Conservation (phyloP, 2,797 vertebrate genomes). For the Anguilla obscura region DNA sequence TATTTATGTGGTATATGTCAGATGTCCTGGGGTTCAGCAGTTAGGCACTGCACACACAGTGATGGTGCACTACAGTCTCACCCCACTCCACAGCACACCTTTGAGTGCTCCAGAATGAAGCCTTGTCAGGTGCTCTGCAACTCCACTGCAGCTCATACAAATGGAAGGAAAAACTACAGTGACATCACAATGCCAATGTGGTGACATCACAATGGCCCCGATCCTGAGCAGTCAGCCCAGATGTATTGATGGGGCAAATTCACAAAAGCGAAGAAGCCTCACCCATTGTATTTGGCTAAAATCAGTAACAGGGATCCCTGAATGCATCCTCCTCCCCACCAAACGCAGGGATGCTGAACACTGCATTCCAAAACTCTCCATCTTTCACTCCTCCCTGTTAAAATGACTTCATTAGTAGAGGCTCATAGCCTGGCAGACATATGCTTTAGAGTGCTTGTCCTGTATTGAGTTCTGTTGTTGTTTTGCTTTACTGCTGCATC, state of each 20-base stretch:
- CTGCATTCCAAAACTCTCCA: neutral
- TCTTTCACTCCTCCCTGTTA: neutral
- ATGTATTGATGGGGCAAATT: neutral
- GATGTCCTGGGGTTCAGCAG: neutral
- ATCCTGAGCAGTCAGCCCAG: neutral
- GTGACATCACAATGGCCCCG: neutral
- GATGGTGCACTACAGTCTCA: neutral
- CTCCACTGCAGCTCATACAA: neutral
- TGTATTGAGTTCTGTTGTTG: neutral
- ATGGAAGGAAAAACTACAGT: neutral
- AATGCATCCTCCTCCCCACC: neutral
- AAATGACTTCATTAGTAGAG: neutral
- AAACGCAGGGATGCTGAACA: neutral
- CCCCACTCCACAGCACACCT: neutral
- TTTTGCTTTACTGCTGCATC: neutral
- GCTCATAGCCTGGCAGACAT: neutral
- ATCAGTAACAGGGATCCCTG: neutral
- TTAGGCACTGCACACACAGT: neutral
- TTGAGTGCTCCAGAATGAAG: neutral
- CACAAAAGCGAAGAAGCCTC: neutral
- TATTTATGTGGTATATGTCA: neutral
- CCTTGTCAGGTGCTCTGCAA: neutral
- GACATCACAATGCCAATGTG: neutral
- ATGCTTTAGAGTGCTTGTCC: neutral
- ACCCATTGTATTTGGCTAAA: neutral